A percentile compares a stretch with the other conserved stretches of the same genome.
phyloP scores from a whole-genome alignment of 2,113 vertebrate species.

The Lagopus muta region DNA sequence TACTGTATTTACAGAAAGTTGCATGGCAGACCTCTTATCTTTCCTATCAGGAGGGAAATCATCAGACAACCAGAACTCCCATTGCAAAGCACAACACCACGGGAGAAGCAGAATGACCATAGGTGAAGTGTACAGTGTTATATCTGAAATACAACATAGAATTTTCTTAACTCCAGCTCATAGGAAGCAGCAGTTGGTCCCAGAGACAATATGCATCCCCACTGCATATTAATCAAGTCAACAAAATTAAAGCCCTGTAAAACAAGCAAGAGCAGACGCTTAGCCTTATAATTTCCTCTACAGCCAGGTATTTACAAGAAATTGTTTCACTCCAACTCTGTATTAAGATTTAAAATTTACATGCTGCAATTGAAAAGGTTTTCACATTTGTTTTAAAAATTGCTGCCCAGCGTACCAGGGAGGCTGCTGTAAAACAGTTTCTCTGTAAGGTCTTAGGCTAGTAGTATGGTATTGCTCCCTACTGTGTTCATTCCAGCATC shows the following conservation, averaged over 20 bases:
- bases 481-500: neutral
- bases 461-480: neutral
- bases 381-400: neutral
- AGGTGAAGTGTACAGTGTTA: neutral
- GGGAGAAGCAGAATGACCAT: neutral
- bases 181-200: neutral
- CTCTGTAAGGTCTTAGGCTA: neutral
- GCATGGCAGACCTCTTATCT: neutral
- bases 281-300: neutral
- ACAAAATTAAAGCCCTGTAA: neutral
- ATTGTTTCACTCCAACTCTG: neutral
- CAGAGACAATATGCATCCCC: neutral
- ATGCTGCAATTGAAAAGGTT: neutral
- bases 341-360: neutral
- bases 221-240: neutral
- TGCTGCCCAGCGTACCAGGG: neutral
- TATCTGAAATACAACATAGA: neutral
- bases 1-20: neutral
- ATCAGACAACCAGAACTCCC: neutral
- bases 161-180: neutral
- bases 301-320: neutral
- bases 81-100: neutral
- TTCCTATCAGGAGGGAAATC: neutral
- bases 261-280: neutral
- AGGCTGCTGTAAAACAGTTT: neutral